Conservation (phyloP, 2,888 invertebrate genomes). For the Nycteola revayana region DNA sequence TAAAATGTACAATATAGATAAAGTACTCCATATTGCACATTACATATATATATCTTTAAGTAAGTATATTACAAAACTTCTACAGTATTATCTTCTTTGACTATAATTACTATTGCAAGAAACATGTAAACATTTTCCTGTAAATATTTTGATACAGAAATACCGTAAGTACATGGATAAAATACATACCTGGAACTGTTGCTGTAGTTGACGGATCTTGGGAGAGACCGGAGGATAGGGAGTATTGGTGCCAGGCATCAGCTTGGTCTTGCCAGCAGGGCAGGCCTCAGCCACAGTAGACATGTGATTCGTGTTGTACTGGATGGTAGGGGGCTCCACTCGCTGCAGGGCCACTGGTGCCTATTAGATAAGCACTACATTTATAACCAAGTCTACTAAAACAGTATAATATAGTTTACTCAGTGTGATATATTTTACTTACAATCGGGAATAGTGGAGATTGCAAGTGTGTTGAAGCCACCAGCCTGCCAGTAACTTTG, state of each 20-base stretch:
- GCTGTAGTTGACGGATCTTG: constrained; percentile 55
- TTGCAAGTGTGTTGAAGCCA: constrained; percentile 63
- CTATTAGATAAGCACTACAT: constrained; percentile 35
- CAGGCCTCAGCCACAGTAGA: constrained; percentile 67
- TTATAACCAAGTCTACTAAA: not conserved
- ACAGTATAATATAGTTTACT: too few species aligned
- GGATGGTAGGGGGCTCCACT: constrained; percentile 63
- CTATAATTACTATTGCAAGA: too few species aligned
- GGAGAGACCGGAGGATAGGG: constrained; percentile 62
- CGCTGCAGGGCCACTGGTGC: constrained; percentile 72
- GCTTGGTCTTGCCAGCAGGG: constrained; percentile 48
- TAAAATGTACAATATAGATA: too few species aligned
- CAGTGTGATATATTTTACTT: constrained; percentile 37
- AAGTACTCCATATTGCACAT: too few species aligned
- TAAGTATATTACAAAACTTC: too few species aligned
- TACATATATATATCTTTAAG: too few species aligned
- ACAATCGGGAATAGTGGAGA: constrained; percentile 73
- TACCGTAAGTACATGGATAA: too few species aligned
- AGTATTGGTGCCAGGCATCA: constrained; percentile 69
- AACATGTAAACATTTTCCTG: too few species aligned
- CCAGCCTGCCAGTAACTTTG: constrained; percentile 68
- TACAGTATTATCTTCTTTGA: too few species aligned
- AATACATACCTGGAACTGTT: constrained; percentile 63
- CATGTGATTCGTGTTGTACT: constrained; percentile 63
- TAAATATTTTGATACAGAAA: too few species aligned